Percentiles rank a stretch among this genome's conserved stretches.
Evolutionary conservation across 1,140 invertebrate species (phyloP).

Genomic region (Macrobrachium nipponense): DNA sequence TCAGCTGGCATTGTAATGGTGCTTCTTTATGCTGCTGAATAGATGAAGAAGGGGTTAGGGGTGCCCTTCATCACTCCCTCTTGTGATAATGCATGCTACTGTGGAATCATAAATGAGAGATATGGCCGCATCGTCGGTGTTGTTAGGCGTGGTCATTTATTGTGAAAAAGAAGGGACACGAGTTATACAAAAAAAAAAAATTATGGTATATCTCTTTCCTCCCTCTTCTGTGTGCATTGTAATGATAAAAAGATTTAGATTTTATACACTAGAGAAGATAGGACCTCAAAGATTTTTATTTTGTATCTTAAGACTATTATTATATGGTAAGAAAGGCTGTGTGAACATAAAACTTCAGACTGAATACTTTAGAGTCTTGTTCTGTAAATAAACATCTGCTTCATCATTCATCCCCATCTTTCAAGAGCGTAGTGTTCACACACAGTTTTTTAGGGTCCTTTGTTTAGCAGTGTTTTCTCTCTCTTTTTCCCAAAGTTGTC

Average conservation of each 20-base stretch:
- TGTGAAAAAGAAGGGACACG: slow-evolving; percentile 11
- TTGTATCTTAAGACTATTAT: slow-evolving; percentile 45
- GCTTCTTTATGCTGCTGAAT: too few species aligned
- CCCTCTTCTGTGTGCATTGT: slow-evolving; percentile 52
- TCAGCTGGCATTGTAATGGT: too few species aligned
- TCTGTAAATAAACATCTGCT: background rate
- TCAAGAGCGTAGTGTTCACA: slow-evolving; percentile 3
- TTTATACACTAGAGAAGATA: slow-evolving; percentile 54
- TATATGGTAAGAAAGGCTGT: slow-evolving; percentile 50
- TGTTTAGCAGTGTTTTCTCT: too few species aligned
- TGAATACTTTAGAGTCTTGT: slow-evolving; percentile 27
- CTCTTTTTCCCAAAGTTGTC: too few species aligned
- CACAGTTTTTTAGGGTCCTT: background rate
- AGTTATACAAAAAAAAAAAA: slow-evolving; percentile 25
- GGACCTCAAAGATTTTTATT: slow-evolving; percentile 56
- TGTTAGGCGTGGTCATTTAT: slow-evolving; percentile 33
- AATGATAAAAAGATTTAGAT: slow-evolving; percentile 57
- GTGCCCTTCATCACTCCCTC: slow-evolving; percentile 1
- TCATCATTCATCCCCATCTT: slow-evolving; percentile 10
- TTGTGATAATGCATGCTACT: slow-evolving; percentile 13
- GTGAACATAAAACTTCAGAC: slow-evolving; percentile 43
- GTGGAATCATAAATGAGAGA: background rate
- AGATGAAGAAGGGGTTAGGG: background rate
- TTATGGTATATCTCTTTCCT: slow-evolving; percentile 29
- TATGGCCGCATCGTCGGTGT: background rate